Base-by-base conservation (phyloP, 2,113 vertebrate genomes). In the Corapipo altera region DNA sequence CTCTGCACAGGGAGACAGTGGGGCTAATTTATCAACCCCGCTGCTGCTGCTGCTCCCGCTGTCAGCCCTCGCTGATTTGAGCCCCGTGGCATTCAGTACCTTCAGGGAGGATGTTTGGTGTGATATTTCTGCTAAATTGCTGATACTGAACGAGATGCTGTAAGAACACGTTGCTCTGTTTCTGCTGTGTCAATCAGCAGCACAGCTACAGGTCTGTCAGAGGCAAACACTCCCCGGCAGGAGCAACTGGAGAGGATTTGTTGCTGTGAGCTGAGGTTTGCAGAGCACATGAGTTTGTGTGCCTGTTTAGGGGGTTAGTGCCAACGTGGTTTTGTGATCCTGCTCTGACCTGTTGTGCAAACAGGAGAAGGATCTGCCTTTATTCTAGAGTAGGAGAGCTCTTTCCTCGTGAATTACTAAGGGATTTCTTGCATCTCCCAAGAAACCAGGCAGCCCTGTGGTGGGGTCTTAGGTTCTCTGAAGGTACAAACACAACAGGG, bases 111-210 rank as follows among this genome's bases (percentile, higher is more conserved):
- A 32, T 64, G 70, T 35, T 72, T 51, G 85, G 52, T 77, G 66
- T 11, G 88, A 35, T 62, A 88, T 24, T 74, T 15, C 75, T 80
- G 49, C 59, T 79, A 54, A 85, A 88, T 13, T 51, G 78, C 85
- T 66, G 61, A 78, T 85, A 65, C 26, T 1, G 0, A 91, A 58
- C 1, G 1, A 83, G 62, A 62, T 70, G 91, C 81, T 83, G 78
- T 61, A 77, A 30, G 82, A 91, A 95, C 74, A 89, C 2, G 22
- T 39, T 74, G 76, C 88, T 92, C 86, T 13, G 58, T 58, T 81
- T 93, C 77, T 89, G 93, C 76, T 87, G 76, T 33, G 65, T 67
- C 93, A 61, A 72, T 95, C 84, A 89, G 77, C 84, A 87, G 85
- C 78, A 70, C 43, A 85, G 80, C 67, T 9, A 37, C 46, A 11